phyloP scores from a whole-genome alignment of 1,140 invertebrate genomes.

The Pteromalus puparum region DNA sequence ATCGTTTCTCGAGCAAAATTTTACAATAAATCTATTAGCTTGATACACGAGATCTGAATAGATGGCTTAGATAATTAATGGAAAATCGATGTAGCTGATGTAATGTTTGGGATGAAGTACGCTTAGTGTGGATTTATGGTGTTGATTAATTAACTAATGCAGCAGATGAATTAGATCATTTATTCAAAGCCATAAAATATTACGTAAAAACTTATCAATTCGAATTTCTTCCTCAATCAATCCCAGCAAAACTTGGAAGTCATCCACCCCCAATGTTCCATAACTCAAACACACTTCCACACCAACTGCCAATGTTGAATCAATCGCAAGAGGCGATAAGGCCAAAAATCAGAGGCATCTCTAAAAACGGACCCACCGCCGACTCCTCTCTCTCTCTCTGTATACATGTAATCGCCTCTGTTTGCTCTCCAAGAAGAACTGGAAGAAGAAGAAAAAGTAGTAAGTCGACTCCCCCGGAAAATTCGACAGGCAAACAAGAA shows the following conservation, averaged over 20 bases:
- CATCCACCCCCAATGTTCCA: not conserved
- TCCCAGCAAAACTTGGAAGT: not conserved
- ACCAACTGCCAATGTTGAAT: not conserved
- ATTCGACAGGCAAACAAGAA: constrained; percentile 12
- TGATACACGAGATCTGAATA: not conserved
- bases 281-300: not conserved
- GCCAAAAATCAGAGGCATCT: not conserved
- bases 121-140: not conserved
- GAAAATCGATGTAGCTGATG: not conserved
- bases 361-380: too few relatives aligned
- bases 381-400: too few relatives aligned
- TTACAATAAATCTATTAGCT: not conserved
- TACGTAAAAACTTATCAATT: too few relatives aligned
- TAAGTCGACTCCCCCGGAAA: not conserved
- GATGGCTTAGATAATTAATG: not conserved
- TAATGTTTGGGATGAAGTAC: not conserved
- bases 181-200: too few relatives aligned
- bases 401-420: not conserved
- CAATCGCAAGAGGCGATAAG: not conserved
- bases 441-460: too few relatives aligned
- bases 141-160: not conserved
- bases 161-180: not conserved
- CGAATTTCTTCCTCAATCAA: not conserved
- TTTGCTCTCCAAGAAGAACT: not conserved
- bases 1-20: not conserved